Evolutionary conservation across 2,113 vertebrate species (phyloP).

Genomic region (Psilopsiagon aymara): DNA sequence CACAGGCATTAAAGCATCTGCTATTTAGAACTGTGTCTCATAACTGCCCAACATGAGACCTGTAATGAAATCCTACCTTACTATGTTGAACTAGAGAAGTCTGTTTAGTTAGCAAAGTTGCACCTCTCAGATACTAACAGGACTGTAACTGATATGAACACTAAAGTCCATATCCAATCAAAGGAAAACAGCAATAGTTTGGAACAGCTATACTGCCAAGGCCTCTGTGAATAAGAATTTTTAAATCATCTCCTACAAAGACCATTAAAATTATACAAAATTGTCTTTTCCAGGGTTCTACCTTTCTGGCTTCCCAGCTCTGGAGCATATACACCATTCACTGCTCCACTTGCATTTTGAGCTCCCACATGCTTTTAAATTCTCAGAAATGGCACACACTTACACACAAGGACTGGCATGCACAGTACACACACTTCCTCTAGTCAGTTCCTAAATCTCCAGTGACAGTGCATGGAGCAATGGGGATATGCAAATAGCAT

Average conservation of each 20-base stretch:
- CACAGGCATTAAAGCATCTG: conserved; percentile 73
- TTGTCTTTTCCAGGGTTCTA: neutral
- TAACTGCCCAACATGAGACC: conserved; percentile 75
- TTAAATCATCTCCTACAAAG: neutral
- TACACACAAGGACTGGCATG: neutral
- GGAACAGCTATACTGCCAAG: conserved; percentile 19
- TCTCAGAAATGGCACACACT: neutral
- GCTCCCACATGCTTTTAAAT: neutral
- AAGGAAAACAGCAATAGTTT: conserved; percentile 68
- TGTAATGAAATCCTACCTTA: conserved; percentile 73
- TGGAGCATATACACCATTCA: neutral
- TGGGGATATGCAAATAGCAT: neutral
- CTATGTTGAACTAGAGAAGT: conserved; percentile 64
- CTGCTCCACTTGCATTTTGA: neutral
- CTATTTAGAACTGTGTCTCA: conserved; percentile 73
- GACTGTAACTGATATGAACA: conserved; percentile 65
- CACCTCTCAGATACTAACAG: conserved; percentile 55
- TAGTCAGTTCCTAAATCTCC: neutral
- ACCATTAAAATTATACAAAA: neutral
- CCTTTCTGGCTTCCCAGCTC: neutral
- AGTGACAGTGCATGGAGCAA: neutral
- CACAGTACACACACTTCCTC: neutral
- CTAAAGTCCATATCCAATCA: conserved; percentile 62
- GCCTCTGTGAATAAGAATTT: conserved; percentile 3
- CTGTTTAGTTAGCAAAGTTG: conserved; percentile 77